Base-by-base conservation (phyloP, 1,140 invertebrate species). In the Metopolophium dirhodum region DNA sequence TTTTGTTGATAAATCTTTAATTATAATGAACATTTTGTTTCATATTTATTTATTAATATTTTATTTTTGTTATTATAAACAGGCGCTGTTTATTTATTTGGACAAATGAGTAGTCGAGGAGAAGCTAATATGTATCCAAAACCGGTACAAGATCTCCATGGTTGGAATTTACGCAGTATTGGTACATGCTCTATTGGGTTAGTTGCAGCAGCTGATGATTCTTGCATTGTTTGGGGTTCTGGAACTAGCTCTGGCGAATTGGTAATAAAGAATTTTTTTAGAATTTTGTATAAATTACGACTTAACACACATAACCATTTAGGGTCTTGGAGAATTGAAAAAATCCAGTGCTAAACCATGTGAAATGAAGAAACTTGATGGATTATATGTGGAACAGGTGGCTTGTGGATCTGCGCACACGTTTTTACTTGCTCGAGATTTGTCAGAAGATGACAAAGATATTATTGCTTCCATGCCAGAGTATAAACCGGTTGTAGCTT, bases 81-180 rank as follows among this genome's bases (percentile, higher is more conserved):
- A 96, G 96, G 96, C 90, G 95, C 95, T 26, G 95, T 98, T 8
- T 98, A 97, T 95, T 96, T 99, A 94, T 99, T 98, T 96, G 98
- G 98, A 1, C 98, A 98, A 95, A 98, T 97, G 0, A 99, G 99
- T 95, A 97, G 98, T 51, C 97, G 98, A 4, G 98, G 98, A 0
- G 98, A 99, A 95, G 98, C 98, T 2, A 98, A 98, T 94, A 99
- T 99, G 98, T 99, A 99, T 95, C 98, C 98, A 0, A 99, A 99
- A 95, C 98, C 98, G 11, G 97, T 99, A 7, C 98, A 98, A 94
- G 98, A 99, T 96, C 95, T 99, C 3, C 97, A 97, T 94, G 98
- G 98, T 1, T 99, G 98, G 98, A 97, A 97, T 94, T 97, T 99
- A 26, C 96, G 97, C 91, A 97, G 97, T 94, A 96, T 99, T 57